Evolutionary conservation across 2,797 vertebrate species (phyloP).

Genomic region (Sebastes glaucus): DNA sequence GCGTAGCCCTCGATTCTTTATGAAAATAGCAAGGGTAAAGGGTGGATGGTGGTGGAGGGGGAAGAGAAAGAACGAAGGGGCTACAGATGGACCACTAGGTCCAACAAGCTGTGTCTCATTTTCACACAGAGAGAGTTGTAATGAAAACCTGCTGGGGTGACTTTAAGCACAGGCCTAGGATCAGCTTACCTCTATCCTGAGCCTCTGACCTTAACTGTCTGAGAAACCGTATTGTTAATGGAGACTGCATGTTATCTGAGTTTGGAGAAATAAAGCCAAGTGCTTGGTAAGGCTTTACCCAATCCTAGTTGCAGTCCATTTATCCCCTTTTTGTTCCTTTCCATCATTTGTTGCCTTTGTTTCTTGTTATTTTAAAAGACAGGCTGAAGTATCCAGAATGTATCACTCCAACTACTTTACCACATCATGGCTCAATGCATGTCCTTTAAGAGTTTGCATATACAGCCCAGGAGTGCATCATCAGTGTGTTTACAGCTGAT

Average conservation of each 20-base stretch:
- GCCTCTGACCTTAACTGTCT: conserved; percentile 52
- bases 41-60: background rate
- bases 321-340: background rate
- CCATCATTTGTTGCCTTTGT: conserved; percentile 4
- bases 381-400: background rate
- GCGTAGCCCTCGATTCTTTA: conserved; percentile 41
- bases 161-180: conserved; percentile 54
- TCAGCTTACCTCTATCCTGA: conserved; percentile 59
- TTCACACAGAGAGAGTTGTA: conserved; percentile 77
- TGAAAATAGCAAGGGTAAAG: conserved; percentile 37
- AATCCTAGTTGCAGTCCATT: background rate
- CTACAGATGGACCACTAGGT: conserved; percentile 58
- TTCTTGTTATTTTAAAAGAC: background rate
- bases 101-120: conserved; percentile 81
- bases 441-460: background rate
- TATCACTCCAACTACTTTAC: background rate
- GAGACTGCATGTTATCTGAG: conserved; percentile 9
- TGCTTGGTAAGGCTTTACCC: background rate
- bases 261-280: conserved; percentile 14
- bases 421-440: background rate
- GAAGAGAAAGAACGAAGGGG: conserved; percentile 26
- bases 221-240: conserved; percentile 42
- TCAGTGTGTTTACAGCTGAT: conserved; percentile 25
- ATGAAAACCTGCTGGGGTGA: conserved; percentile 82
- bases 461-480: background rate